A percentile compares a stretch with the other conserved stretches of the same genome.
These are phyloP conservation scores for Marronus borbonicus DNA, from an alignment of 2,888 invertebrate species.

Conservation along the genomic window DNA sequence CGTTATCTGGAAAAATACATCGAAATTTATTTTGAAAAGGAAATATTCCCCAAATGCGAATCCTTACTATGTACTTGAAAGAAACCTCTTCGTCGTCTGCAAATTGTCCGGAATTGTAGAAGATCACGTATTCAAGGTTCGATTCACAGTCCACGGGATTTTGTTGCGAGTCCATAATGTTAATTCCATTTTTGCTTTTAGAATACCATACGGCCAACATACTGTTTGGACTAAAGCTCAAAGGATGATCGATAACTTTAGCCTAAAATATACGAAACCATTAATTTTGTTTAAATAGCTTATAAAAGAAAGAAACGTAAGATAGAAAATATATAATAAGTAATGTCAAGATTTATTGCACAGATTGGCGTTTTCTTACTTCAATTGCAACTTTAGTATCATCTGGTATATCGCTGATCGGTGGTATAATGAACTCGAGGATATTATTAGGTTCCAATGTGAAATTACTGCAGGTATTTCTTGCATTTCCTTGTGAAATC, in stretches of 20 bases:
- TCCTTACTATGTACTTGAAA: constrained; percentile 33
- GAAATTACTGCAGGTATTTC: constrained; percentile 64
- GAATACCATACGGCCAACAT: background rate
- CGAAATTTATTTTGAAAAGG: background rate
- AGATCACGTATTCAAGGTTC: background rate
- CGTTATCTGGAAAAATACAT: constrained; percentile 5
- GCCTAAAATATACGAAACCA: constrained; percentile 3
- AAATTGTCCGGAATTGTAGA: constrained; percentile 24
- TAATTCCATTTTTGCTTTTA: background rate
- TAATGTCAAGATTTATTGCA: too few species aligned
- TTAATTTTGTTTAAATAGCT: too few species aligned
- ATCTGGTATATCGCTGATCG: constrained; percentile 58
- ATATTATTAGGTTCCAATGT: constrained; percentile 59
- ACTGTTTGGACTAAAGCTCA: background rate
- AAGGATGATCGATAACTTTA: background rate
- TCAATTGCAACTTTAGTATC: background rate
- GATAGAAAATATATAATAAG: too few species aligned
- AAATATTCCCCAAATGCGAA: too few species aligned
- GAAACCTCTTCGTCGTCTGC: background rate
- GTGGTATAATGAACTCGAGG: constrained; percentile 64
- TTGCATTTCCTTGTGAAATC: constrained; percentile 63
- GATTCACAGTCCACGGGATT: constrained; percentile 14
- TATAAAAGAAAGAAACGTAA: too few species aligned
- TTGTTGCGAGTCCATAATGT: background rate
- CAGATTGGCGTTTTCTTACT: background rate